phyloP scores from a whole-genome alignment of 2,888 invertebrate genomes.

The Drosophila anomelani region DNA sequence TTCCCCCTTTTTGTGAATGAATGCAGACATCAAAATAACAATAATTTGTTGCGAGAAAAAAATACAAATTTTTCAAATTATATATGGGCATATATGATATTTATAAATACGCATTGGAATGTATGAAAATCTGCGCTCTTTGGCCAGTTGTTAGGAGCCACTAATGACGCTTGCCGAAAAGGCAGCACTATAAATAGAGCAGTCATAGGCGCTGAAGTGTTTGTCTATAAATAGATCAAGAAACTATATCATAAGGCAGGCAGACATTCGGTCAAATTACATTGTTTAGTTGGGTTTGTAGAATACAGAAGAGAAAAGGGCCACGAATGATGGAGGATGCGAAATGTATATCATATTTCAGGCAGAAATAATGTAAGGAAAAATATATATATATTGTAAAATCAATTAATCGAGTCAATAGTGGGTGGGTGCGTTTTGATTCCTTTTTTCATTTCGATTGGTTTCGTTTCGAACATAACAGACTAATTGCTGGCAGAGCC shows the following conservation, averaged over 20 bases:
- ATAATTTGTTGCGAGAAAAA: constrained; percentile 67
- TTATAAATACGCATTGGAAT: constrained; percentile 13
- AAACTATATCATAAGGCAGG: constrained; percentile 18
- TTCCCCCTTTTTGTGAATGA: constrained; percentile 62
- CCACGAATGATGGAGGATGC: not conserved
- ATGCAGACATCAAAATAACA: constrained; percentile 78
- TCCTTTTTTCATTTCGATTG: constrained; percentile 2
- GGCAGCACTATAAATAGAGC: constrained; percentile 35
- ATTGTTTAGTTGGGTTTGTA: not conserved
- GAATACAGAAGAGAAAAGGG: not conserved
- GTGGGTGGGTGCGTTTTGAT: not conserved
- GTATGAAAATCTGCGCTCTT: constrained; percentile 1
- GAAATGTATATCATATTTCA: not conserved
- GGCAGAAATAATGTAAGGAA: too few relatives aligned
- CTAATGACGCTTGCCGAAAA: not conserved
- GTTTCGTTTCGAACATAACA: constrained; percentile 18
- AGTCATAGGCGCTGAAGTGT: not conserved
- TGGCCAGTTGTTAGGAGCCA: not conserved
- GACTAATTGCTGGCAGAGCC: constrained; percentile 42
- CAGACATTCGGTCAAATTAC: not conserved
- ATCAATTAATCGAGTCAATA: too few relatives aligned
- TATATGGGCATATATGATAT: constrained; percentile 43
- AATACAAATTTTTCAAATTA: constrained; percentile 53
- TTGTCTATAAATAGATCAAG: constrained; percentile 31
- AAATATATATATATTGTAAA: not conserved